Percentiles rank a stretch among this genome's conserved stretches.
Evolutionary conservation across 1,140 invertebrate species (phyloP).

Genomic region (Drosophila sturtevanti): DNA sequence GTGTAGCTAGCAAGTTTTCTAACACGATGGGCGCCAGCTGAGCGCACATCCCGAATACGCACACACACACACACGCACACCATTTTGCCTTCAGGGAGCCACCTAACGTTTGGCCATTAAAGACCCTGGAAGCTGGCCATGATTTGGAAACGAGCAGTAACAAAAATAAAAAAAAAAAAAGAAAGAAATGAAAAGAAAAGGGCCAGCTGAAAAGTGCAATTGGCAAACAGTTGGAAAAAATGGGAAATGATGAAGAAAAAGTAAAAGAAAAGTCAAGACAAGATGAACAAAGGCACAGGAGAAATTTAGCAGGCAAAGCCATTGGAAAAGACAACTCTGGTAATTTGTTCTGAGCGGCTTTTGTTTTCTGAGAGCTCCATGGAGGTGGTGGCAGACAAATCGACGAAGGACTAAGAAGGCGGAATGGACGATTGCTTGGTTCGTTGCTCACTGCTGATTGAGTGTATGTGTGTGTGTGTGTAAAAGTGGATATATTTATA

Average conservation of each 20-base stretch:
- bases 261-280: constrained; percentile 28
- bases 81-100: constrained; percentile 58
- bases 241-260: constrained; percentile 23
- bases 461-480: constrained; percentile 22
- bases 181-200: constrained; percentile 56
- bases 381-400: constrained; percentile 14
- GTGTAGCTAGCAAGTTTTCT: constrained; percentile 42
- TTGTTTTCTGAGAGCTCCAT: constrained; percentile 66
- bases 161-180: neutral
- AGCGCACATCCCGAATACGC: constrained; percentile 42
- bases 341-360: constrained; percentile 80
- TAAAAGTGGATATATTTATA: constrained; percentile 14
- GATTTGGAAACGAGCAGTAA: neutral
- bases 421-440: constrained; percentile 47
- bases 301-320: constrained; percentile 48
- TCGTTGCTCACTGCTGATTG: constrained; percentile 53
- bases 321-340: constrained; percentile 73
- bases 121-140: constrained; percentile 18
- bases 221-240: constrained; percentile 55
- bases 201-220: constrained; percentile 78
- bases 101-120: constrained; percentile 42
- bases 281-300: constrained; percentile 19
- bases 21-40: constrained; percentile 7
- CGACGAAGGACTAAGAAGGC: constrained; percentile 33
- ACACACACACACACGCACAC: constrained; percentile 55